Evolutionary conservation across 2,888 invertebrate genomes (phyloP).

Genomic region (Gymnosoma rotundatum): DNA sequence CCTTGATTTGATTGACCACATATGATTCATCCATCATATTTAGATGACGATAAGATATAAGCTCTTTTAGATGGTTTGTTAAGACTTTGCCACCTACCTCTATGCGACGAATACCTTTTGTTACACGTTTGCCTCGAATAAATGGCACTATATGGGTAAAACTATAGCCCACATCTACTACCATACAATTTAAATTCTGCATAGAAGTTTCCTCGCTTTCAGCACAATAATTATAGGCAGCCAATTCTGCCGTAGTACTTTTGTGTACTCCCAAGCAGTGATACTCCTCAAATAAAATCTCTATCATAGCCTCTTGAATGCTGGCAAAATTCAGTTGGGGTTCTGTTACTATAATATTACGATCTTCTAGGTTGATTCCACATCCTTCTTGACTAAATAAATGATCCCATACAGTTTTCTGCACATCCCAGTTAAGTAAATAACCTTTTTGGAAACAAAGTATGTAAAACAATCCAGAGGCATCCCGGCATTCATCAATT

Average conservation of each 20-base stretch:
- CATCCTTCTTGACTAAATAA: constrained; percentile 93
- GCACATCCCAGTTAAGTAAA: constrained; percentile 95
- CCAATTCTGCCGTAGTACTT: constrained; percentile 91
- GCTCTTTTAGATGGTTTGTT: constrained; percentile 98
- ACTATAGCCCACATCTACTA: constrained; percentile 97
- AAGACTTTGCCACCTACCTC: constrained; percentile 98
- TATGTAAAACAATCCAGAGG: constrained; percentile 96
- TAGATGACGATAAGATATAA: constrained; percentile 96
- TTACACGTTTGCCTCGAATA: constrained; percentile 88
- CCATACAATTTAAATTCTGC: constrained; percentile 87
- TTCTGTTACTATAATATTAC: constrained; percentile 94
- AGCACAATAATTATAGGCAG: constrained; percentile 85
- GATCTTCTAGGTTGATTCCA: constrained; percentile 89
- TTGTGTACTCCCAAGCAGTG: constrained; percentile 92
- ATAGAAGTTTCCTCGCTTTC: constrained; percentile 82
- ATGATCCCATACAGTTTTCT: constrained; percentile 98
- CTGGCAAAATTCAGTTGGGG: constrained; percentile 96
- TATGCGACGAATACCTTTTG: constrained; percentile 89
- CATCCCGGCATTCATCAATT: constrained; percentile 97
- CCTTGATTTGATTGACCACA: constrained; percentile 99
- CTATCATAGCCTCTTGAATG: constrained; percentile 95
- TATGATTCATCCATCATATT: constrained; percentile 99
- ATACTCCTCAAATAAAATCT: constrained; percentile 99
- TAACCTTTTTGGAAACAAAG: constrained; percentile 97
- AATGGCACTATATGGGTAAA: constrained; percentile 97